phyloP scores from a whole-genome alignment of 2,888 invertebrate species.

The Rhaphigaster nebulosa region DNA sequence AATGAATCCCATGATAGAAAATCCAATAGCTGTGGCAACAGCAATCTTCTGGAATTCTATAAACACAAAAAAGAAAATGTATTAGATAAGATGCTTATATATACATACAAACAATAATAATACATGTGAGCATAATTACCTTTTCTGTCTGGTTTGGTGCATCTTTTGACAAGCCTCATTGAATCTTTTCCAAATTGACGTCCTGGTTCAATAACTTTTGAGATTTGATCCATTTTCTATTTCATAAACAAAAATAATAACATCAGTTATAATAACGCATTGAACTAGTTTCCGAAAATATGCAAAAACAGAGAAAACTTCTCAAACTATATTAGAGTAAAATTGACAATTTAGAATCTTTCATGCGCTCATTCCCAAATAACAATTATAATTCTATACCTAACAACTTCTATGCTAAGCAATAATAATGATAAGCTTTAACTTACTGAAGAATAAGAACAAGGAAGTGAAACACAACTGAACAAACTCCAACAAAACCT shows the following conservation, averaged over 20 bases:
- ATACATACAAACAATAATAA: neutral
- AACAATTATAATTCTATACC: neutral
- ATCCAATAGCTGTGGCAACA: conserved; percentile 98
- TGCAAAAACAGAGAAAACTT: neutral
- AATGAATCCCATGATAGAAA: conserved; percentile 99
- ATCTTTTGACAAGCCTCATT: conserved; percentile 96
- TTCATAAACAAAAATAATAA: neutral
- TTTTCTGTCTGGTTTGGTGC: conserved; percentile 99
- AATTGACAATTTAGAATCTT: neutral
- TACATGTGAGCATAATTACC: conserved; percentile 71
- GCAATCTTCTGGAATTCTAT: conserved; percentile 99
- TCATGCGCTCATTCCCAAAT: neutral
- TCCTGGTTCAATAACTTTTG: conserved; percentile 93
- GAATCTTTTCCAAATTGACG: conserved; percentile 99
- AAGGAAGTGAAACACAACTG: neutral
- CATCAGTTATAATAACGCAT: no score
- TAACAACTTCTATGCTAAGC: neutral
- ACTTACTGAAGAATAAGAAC: neutral
- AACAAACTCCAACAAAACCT: neutral
- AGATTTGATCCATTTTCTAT: conserved; percentile 83
- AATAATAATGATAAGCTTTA: neutral
- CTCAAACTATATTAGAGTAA: neutral
- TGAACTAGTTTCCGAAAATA: neutral
- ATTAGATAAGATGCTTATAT: neutral
- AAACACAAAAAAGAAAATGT: neutral